phyloP scores from a whole-genome alignment of 2,888 invertebrate species.

The Nomada flava region DNA sequence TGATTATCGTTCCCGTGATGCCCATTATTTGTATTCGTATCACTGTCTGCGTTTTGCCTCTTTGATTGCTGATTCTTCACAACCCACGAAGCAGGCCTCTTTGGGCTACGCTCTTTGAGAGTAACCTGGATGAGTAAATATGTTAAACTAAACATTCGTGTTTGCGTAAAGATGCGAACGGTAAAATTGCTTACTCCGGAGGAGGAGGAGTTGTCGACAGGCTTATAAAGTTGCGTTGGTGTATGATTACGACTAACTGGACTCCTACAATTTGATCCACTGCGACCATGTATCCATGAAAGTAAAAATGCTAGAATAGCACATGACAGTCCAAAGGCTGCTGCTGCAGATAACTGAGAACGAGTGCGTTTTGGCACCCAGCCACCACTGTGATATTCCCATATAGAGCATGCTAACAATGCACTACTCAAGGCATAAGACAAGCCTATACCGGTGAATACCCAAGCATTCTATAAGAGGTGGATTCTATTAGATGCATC shows the following conservation, averaged over 20 bases:
- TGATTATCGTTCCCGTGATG: conserved; percentile 68
- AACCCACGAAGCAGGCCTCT: conserved; percentile 78
- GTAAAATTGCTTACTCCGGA: conserved; percentile 76
- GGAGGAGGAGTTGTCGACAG: conserved; percentile 82
- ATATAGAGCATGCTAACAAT: conserved; percentile 89
- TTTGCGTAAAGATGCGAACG: not conserved
- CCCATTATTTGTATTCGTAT: conserved; percentile 75
- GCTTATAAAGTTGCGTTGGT: conserved; percentile 81
- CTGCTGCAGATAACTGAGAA: conserved; percentile 86
- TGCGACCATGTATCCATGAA: conserved; percentile 81
- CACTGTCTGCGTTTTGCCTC: conserved; percentile 75
- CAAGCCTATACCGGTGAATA: conserved; percentile 90
- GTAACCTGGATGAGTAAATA: conserved; percentile 73
- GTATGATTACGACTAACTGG: conserved; percentile 76
- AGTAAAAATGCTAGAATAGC: conserved; percentile 81
- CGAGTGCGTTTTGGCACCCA: conserved; percentile 91
- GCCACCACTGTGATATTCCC: conserved; percentile 87
- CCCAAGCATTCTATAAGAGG: conserved; percentile 88
- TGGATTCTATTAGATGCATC: conserved; percentile 55
- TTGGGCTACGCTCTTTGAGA: conserved; percentile 80
- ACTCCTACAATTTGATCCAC: conserved; percentile 74
- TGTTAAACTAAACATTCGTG: no score
- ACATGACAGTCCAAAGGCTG: conserved; percentile 81
- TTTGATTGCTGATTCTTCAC: conserved; percentile 78
- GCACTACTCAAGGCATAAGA: conserved; percentile 89